Conservation (phyloP, 2,113 vertebrate genomes). For the Ailurus styani region DNA sequence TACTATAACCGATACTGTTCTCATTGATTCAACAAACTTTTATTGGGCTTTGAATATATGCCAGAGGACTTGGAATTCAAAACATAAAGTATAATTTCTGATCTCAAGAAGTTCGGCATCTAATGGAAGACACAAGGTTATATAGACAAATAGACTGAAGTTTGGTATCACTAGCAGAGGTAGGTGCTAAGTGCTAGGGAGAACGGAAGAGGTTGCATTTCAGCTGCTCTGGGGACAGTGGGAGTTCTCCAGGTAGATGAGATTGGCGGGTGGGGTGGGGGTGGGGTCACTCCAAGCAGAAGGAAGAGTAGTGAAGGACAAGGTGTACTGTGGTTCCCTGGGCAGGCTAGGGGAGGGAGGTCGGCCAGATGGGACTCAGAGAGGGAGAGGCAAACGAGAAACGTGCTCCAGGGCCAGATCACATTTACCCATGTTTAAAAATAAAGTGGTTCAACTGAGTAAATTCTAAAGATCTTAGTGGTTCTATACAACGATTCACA, state of each 20-base stretch:
- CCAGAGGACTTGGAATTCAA: not conserved
- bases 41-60: not conserved
- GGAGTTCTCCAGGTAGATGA: not conserved
- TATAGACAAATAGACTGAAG: not conserved
- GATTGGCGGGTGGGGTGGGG: not conserved
- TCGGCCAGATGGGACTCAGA: not conserved
- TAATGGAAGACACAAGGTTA: not conserved
- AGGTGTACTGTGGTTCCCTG: accelerated
- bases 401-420: no score
- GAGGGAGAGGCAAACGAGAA: not conserved
- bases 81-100: not conserved
- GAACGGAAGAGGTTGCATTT: not conserved
- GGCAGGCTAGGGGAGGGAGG: no score
- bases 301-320: not conserved
- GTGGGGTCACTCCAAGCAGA: not conserved
- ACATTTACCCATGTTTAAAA: not conserved
- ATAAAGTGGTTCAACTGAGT: not conserved
- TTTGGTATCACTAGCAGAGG: not conserved
- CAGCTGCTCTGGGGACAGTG: not conserved
- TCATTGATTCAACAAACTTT: not conserved
- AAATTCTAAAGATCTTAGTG: not conserved
- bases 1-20: not conserved
- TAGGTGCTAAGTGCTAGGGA: not conserved
- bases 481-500: not conserved
- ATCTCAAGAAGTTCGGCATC: not conserved